These are phyloP conservation scores for Machaerirhynchus nigripectus DNA, from an alignment of 2,113 vertebrate species.

Conservation along the genomic window DNA sequence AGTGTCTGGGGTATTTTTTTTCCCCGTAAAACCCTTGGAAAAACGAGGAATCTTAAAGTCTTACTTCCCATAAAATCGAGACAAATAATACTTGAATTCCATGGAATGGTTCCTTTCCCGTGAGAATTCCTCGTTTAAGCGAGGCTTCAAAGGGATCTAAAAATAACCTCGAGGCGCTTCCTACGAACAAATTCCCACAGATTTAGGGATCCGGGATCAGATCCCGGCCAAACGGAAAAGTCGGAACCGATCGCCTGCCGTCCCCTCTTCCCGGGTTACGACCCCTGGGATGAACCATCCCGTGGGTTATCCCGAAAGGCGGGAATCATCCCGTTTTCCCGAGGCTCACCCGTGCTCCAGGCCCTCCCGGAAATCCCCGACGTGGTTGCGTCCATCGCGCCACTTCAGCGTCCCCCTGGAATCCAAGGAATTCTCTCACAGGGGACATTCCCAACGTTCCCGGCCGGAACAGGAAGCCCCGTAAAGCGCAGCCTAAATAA, in stretches of 20 bases:
- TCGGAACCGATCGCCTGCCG: not conserved
- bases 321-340: accelerated
- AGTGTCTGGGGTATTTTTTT: not conserved
- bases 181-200: not conserved
- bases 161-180: not conserved
- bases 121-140: not conserved
- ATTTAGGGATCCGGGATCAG: not conserved
- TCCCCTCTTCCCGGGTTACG: not conserved
- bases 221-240: not conserved
- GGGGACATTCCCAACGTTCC: not conserved
- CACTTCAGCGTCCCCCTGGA: constrained; percentile 77
- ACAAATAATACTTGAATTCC: not conserved
- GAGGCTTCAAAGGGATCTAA: not conserved
- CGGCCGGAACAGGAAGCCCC: not conserved
- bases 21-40: not conserved
- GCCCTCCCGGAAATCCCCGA: constrained; percentile 72
- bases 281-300: not conserved
- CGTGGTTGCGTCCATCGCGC: constrained; percentile 67
- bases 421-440: not conserved
- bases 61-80: not conserved
- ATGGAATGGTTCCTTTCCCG: not conserved
- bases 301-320: not conserved
- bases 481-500: too few relatives aligned
- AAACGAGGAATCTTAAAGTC: not conserved
- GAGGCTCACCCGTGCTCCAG: constrained; percentile 76